A percentile compares a stretch with the other conserved stretches of the same genome.
These are phyloP conservation scores for Bombus affinis DNA, from an alignment of 1,140 invertebrate genomes.

Conservation along the genomic window DNA sequence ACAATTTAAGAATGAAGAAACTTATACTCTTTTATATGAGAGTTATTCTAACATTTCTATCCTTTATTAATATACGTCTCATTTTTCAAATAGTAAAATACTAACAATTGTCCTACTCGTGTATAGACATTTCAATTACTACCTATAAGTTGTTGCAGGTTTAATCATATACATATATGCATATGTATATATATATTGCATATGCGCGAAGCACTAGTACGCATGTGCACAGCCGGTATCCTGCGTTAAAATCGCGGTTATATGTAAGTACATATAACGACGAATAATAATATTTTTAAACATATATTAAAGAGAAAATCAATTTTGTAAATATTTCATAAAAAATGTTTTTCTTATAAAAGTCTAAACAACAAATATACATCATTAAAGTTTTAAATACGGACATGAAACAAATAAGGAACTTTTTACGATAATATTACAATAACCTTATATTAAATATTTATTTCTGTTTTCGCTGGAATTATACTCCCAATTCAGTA, in stretches of 20 bases:
- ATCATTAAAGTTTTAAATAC: background rate
- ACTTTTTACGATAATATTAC: background rate
- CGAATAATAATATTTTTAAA: background rate
- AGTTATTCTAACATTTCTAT: background rate
- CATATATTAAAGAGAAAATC: background rate
- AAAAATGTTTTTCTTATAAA: background rate
- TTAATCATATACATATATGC: background rate
- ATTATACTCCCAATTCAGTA: background rate
- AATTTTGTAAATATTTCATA: background rate
- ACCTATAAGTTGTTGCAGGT: slow-evolving; percentile 25
- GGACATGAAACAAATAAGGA: background rate
- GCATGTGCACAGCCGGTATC: background rate
- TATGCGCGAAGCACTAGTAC: background rate
- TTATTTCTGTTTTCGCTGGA: background rate
- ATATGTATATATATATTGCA: background rate
- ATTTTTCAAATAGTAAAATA: background rate
- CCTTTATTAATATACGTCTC: background rate
- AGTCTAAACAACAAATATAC: background rate
- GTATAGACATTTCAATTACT: background rate
- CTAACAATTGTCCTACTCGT: background rate
- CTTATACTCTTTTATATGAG: background rate
- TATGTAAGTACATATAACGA: background rate
- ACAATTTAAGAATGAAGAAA: background rate
- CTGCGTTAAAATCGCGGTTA: slow-evolving; percentile 17
- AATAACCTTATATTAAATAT: background rate